A percentile compares a stretch with the other conserved stretches of the same genome.
These are phyloP conservation scores for Tauraco erythrolophus DNA, from an alignment of 2,113 vertebrate species.

Conservation along the genomic window DNA sequence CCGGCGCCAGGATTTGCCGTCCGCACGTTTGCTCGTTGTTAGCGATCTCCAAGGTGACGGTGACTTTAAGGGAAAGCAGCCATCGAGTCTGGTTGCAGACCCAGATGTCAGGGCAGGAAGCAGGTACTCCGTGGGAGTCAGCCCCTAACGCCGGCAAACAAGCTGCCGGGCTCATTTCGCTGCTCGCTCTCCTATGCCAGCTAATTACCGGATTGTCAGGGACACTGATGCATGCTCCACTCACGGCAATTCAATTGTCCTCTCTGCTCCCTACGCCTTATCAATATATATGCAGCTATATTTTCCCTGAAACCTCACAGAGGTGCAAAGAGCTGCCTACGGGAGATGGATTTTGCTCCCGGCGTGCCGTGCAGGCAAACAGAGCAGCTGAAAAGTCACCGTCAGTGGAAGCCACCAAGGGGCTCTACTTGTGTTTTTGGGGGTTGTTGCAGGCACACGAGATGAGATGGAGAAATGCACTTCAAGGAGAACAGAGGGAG, in stretches of 20 bases:
- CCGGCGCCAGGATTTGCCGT: accelerated
- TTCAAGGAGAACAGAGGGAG: background rate
- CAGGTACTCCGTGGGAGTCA: background rate
- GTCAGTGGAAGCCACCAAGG: background rate
- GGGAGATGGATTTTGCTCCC: background rate
- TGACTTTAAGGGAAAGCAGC: background rate
- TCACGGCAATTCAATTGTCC: slow-evolving; percentile 40
- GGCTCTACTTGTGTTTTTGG: background rate
- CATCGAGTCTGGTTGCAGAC: background rate
- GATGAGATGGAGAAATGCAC: background rate
- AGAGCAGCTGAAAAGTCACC: background rate
- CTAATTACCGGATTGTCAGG: slow-evolving; percentile 50
- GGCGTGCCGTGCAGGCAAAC: accelerated
- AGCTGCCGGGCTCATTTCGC: background rate
- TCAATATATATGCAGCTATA: background rate
- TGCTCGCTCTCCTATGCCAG: slow-evolving; percentile 15
- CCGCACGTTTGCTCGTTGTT: accelerated
- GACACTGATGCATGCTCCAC: slow-evolving; percentile 63
- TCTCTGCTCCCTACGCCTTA: background rate
- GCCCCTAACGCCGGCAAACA: background rate
- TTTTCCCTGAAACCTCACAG: background rate
- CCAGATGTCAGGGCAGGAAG: slow-evolving; percentile 1
- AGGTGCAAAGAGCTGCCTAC: slow-evolving; percentile 22
- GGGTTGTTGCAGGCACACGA: background rate
- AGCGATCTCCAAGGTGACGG: slow-evolving; percentile 13